Evolutionary conservation across 1,140 invertebrate species (phyloP).

Genomic region (Zaprionus lachaisei): DNA sequence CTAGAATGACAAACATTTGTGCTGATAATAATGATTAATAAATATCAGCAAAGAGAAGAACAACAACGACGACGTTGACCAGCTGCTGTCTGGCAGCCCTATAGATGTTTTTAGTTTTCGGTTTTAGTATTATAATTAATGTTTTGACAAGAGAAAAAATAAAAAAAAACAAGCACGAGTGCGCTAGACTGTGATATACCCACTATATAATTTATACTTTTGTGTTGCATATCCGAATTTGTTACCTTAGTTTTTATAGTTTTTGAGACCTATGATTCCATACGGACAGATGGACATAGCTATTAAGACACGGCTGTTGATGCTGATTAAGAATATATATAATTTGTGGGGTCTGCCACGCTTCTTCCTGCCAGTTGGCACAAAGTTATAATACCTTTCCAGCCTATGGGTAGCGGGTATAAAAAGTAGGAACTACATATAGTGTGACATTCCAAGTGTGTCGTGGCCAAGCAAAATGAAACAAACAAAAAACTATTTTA

Average conservation of each 20-base stretch:
- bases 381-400: not conserved
- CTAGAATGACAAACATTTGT: constrained; percentile 43
- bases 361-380: no score
- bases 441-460: constrained; percentile 16
- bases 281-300: no score
- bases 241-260: no score
- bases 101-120: constrained; percentile 8
- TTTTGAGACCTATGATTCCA: no score
- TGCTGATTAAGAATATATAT: no score
- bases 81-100: constrained; percentile 46
- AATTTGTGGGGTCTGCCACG: no score
- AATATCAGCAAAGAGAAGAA: constrained; percentile 40
- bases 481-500: not conserved
- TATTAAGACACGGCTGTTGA: no score
- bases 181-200: not conserved
- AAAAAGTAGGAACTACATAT: constrained; percentile 1
- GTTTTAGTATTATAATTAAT: constrained; percentile 32
- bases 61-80: constrained; percentile 37
- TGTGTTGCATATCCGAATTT: no score
- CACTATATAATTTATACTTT: no score
- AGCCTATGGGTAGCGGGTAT: not conserved
- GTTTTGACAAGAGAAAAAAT: constrained; percentile 34
- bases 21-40: constrained; percentile 71
- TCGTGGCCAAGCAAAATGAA: not conserved
- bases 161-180: not conserved